Evolutionary conservation across 2,797 vertebrate genomes (phyloP).

Genomic region (Merluccius polli): DNA sequence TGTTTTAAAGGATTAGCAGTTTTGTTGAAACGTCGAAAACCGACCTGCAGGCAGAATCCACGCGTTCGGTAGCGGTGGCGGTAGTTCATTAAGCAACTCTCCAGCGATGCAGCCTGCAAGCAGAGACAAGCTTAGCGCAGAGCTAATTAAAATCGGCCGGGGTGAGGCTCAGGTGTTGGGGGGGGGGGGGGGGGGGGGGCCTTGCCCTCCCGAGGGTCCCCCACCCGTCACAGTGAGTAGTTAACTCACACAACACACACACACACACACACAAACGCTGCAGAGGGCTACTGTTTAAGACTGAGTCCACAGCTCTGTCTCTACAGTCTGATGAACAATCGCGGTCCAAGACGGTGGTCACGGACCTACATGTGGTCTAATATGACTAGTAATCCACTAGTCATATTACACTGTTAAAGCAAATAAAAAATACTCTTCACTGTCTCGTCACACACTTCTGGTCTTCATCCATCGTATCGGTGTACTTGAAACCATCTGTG

Average conservation of each 20-base stretch:
- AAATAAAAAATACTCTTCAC: not conserved
- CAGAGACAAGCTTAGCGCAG: conserved; percentile 33
- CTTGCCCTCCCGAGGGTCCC: not conserved
- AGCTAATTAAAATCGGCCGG: conserved; percentile 34
- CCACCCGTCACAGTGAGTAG: not conserved
- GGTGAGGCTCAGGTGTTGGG: conserved; percentile 17
- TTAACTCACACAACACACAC: not conserved
- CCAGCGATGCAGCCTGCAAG: conserved; percentile 33
- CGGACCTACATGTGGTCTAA: not conserved
- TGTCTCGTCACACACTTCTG: not conserved
- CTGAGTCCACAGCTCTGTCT: not conserved
- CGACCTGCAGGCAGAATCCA: not conserved
- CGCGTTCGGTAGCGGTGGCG: conserved; percentile 19
- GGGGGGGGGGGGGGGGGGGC: no score
- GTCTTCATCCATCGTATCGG: not conserved
- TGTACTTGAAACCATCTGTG: not conserved
- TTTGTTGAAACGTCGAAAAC: not conserved
- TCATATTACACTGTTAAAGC: not conserved
- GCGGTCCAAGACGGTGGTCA: not conserved
- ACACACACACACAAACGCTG: not conserved
- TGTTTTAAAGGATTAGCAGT: not conserved
- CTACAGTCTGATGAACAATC: no score
- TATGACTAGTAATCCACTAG: not conserved
- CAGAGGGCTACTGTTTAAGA: not conserved
- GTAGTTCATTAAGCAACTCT: conserved; percentile 38